Evolutionary conservation across 2,797 vertebrate genomes (phyloP).

Genomic region (Megalops cyprinoides): DNA sequence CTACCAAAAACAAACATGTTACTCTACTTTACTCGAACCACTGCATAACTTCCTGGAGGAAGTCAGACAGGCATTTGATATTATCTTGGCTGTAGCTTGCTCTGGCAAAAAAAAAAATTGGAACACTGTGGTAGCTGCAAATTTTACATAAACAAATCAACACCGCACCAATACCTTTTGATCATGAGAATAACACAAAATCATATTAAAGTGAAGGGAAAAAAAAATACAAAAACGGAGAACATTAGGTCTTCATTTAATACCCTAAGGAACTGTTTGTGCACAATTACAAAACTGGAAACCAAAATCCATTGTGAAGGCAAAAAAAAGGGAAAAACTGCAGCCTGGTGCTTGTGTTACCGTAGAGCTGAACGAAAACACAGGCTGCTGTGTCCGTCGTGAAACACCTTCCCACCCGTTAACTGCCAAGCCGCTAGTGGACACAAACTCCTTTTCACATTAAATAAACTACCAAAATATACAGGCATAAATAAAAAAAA

Average conservation of each 20-base stretch:
- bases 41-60: background rate
- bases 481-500: slow-evolving; percentile 75
- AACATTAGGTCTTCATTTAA: slow-evolving; percentile 53
- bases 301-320: slow-evolving; percentile 38
- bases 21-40: slow-evolving; percentile 14
- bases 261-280: slow-evolving; percentile 56
- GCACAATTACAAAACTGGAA: slow-evolving; percentile 56
- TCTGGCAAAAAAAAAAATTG: background rate
- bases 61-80: background rate
- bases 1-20: slow-evolving; percentile 3
- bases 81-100: slow-evolving; percentile 9
- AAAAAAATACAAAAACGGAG: slow-evolving; percentile 60
- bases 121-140: slow-evolving; percentile 22
- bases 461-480: slow-evolving; percentile 80
- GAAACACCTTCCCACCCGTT: no score
- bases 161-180: background rate
- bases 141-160: slow-evolving; percentile 1
- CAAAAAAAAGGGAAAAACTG: slow-evolving; percentile 17
- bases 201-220: slow-evolving; percentile 48
- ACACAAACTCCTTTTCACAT: slow-evolving; percentile 70
- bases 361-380: slow-evolving; percentile 7
- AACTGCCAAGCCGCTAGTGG: slow-evolving; percentile 51
- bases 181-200: slow-evolving; percentile 8
- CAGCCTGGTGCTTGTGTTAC: slow-evolving; percentile 15
- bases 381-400: slow-evolving; percentile 51